Base-by-base conservation (phyloP, 1,140 invertebrate genomes). In the Apis dorsata region DNA sequence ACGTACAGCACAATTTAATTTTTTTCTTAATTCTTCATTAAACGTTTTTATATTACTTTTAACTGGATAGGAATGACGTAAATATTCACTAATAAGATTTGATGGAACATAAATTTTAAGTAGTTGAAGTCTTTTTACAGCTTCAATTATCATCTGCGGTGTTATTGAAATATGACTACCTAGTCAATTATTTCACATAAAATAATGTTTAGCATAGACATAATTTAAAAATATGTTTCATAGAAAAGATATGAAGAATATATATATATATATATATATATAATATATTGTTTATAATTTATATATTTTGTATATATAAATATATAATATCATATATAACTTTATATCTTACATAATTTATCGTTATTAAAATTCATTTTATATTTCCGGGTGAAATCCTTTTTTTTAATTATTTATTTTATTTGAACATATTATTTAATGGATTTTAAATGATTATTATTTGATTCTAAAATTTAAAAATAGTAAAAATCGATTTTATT, bases 1-100 rank as follows among this genome's bases (percentile, higher is more conserved):
- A 12, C 21, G 79, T n/a, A 91, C 90, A n/a, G 91, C 90, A 69
- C 86, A 86, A 4, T 88, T 81, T 12, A 92, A 76, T 65, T 90
- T 89, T 34, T 88, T 83, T 12, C 79, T 79, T 28, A 92, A 81
- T 78, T 91, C 91, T 49, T 73, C 69, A 21, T 69, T 84, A 28
- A 91, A 73, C 59, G n/a, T 8, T 44, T 60, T 44, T 13, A 74
- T 12, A 70, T 91, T 75, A 3, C 19, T 85, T 55, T 89, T 75
- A 68, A 92, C 81, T 1, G 91, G 90, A 82, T 91, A 91, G 62
- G 63, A 57, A 69, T 21, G 73, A 24, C 59, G 71, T 74, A 92
- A 83, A 82, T 91, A 75, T 66, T 87, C 51, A 24, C 44, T 85
- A 60, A 92, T 91, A 59, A 87, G 77, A 53, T 77, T 63, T 19